Evolutionary conservation across 2,888 invertebrate genomes (phyloP), one percentile per base, ranked within the genome.

Genomic region (Phragmatobia fuliginosa): DNA sequence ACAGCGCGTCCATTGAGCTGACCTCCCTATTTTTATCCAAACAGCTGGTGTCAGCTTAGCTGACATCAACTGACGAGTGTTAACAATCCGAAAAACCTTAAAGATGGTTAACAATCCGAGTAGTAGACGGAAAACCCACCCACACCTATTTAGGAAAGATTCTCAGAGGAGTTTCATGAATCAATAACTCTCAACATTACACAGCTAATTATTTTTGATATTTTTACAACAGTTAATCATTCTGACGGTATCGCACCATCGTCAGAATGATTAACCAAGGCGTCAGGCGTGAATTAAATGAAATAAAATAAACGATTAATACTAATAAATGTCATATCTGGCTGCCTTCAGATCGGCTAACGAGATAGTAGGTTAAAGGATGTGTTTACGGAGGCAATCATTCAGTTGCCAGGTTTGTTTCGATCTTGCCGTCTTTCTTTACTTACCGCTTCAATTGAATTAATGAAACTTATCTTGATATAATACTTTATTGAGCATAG

Each of bases 291-390:
- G 38, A 61, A 65, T 71, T 68, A 49, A 66, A 68, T 62, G 33
- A 60, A 67, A 66, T 62, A 66, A 68, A 70, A 65, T 41, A 58
- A 68, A 68, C 8, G 49, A 56, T 28, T 63, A 49, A 60, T 63
- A 63, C 61, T 49, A 66, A 62, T 58, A 65, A 68, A 66, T 72
- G 66, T 59, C 36, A 58, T 41, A 25, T 41, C 33, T 28, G 18
- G 49, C 56, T 41, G 58, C 32, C 60, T 63, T 16, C 31, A 62
- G 80, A 78, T 79, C 68, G 41, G 49, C 71, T 60, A 32, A 33
- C 56, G 10, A 18, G 76, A 78, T 75, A 62, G 61, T 58, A 59
- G 45, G 32, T 66, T 31, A 77, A 36, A 68, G 68, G 67, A 76
- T 67, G 52, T 72, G 71, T 73, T 68, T 67, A 70, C 67, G 59